Evolutionary conservation across 2,113 vertebrate genomes (phyloP).

Genomic region (Catharus fuscescens): DNA sequence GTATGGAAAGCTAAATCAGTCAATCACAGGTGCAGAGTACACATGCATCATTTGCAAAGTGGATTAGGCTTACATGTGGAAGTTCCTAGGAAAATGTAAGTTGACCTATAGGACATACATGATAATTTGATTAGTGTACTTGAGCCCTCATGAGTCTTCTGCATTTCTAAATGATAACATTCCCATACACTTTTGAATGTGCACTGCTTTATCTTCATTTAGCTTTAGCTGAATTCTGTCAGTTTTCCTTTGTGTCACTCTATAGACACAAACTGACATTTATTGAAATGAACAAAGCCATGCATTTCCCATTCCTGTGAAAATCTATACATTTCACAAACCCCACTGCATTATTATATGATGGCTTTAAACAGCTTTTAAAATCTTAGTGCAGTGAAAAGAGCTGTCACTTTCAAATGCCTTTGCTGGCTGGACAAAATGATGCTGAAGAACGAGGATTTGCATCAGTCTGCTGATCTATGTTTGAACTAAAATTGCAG

Average conservation of each 20-base stretch:
- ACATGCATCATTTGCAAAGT: not conserved
- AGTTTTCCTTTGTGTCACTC: not conserved
- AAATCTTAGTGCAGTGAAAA: slow-evolving; percentile 5
- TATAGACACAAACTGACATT: not conserved
- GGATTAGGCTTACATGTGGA: not conserved
- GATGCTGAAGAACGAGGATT: not conserved
- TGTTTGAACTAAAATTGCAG: not conserved
- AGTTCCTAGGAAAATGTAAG: not conserved
- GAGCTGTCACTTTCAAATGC: not conserved
- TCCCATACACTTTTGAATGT: not conserved
- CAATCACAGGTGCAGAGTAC: not conserved
- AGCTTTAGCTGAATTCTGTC: not conserved
- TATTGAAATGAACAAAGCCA: not conserved
- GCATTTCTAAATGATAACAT: not conserved
- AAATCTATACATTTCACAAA: not conserved
- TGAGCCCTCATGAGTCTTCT: not conserved
- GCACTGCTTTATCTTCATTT: not conserved
- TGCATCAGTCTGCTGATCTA: not conserved
- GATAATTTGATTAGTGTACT: not conserved
- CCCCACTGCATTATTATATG: not conserved
- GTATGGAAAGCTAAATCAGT: not conserved
- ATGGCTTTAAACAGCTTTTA: slow-evolving; percentile 4
- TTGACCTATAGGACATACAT: not conserved
- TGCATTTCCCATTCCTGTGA: not conserved
- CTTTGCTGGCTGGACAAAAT: not conserved